Conservation (phyloP, 2,797 vertebrate species). For the Catamblyrhynchus diadema region DNA sequence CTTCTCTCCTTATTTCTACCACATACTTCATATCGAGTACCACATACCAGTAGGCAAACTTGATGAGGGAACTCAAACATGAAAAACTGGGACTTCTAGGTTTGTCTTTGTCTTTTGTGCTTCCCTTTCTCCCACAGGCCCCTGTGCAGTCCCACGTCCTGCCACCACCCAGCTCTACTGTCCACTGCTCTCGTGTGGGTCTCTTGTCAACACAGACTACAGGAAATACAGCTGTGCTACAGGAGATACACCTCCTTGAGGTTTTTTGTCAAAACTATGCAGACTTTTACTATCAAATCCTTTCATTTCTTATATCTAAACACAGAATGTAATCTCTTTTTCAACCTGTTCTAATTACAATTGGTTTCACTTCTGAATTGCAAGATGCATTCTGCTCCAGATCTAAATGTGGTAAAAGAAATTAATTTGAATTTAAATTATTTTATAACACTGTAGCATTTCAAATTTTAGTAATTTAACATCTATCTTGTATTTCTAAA, state of each 20-base stretch:
- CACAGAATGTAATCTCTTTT: neutral
- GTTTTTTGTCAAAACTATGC: neutral
- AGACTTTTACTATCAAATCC: neutral
- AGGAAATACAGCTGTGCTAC: neutral
- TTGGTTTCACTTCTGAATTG: neutral
- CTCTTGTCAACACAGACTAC: neutral
- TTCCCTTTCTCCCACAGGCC: neutral
- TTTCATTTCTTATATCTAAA: neutral
- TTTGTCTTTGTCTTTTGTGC: neutral
- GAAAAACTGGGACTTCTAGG: neutral
- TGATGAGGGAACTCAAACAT: neutral
- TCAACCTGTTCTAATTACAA: neutral
- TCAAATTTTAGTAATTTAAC: neutral
- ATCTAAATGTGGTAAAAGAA: neutral
- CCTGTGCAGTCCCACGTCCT: neutral
- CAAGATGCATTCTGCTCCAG: neutral
- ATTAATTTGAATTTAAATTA: neutral
- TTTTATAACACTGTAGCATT: neutral
- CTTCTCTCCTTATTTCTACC: neutral
- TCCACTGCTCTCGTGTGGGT: rapidly evolving
- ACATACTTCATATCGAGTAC: neutral
- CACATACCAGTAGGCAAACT: neutral
- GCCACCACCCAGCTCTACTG: rapidly evolving
- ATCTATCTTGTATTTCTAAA: neutral
- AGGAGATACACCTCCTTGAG: neutral